Percentiles rank a stretch among this genome's conserved stretches.
Evolutionary conservation across 2,797 vertebrate genomes (phyloP).

Genomic region (Salarias fasciatus): DNA sequence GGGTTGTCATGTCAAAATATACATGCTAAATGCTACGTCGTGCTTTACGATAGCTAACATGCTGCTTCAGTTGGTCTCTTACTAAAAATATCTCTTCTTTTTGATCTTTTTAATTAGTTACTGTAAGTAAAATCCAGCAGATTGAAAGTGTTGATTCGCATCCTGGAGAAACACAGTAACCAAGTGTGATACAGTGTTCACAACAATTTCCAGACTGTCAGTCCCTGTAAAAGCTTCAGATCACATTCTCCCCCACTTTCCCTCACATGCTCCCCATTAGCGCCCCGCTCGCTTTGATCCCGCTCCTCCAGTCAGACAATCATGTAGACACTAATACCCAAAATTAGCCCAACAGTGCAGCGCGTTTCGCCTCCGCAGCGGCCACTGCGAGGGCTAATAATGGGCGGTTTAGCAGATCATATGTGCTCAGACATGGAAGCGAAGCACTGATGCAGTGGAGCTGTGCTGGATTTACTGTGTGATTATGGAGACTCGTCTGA

Average conservation of each 20-base stretch:
- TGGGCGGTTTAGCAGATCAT: conserved; percentile 19
- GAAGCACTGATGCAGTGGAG: background rate
- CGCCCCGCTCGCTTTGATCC: conserved; percentile 54
- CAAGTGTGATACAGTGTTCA: conserved; percentile 24
- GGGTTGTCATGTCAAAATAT: too few species aligned
- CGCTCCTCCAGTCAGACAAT: conserved; percentile 31
- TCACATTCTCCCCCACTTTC: conserved; percentile 39
- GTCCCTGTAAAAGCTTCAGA: conserved; percentile 8
- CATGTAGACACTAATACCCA: conserved; percentile 59
- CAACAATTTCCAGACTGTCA: conserved; percentile 27
- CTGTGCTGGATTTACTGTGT: background rate
- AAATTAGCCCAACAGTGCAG: conserved; percentile 26
- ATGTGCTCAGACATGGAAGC: background rate
- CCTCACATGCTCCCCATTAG: conserved; percentile 69
- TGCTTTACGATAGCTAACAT: too few species aligned
- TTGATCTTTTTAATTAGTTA: too few species aligned
- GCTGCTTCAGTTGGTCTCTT: too few species aligned
- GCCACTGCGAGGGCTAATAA: conserved; percentile 15
- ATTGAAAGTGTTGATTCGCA: background rate
- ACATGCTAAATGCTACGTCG: too few species aligned
- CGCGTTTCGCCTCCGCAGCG: background rate
- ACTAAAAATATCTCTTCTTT: too few species aligned
- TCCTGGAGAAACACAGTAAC: conserved; percentile 4
- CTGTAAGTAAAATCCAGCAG: too few species aligned
- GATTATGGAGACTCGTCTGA: background rate